A percentile compares a stretch with the other conserved stretches of the same genome.
Evolutionary conservation across 2,888 invertebrate species (phyloP).

Genomic region (Caradrina kadenii): DNA sequence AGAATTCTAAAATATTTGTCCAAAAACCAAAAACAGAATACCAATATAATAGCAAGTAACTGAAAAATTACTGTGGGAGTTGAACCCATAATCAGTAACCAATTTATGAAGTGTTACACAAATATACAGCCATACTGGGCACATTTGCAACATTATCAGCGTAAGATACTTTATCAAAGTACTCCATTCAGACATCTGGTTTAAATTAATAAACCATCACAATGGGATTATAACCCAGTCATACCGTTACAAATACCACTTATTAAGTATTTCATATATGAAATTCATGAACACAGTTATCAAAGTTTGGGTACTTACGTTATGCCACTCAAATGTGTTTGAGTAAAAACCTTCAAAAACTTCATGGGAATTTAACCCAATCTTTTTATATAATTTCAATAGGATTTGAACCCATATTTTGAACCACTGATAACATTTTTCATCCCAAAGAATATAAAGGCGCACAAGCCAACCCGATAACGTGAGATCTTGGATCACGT

Average conservation of each 20-base stretch:
- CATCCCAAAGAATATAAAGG: neutral
- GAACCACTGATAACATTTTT: neutral
- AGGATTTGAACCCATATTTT: neutral
- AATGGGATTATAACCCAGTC: conserved; percentile 29
- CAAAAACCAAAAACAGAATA: neutral
- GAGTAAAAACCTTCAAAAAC: neutral
- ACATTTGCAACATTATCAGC: neutral
- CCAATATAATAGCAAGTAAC: neutral
- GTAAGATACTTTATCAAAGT: neutral
- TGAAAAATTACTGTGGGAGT: conserved; percentile 40
- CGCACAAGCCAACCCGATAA: neutral
- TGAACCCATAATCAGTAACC: conserved; percentile 46
- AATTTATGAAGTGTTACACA: neutral
- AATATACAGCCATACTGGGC: neutral
- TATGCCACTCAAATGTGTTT: conserved; percentile 1
- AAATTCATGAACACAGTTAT: neutral
- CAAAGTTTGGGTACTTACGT: neutral
- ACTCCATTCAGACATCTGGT: neutral
- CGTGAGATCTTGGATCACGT: neutral
- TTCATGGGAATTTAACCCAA: conserved; percentile 25
- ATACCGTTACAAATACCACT: neutral
- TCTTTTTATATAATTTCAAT: neutral
- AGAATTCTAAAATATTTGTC: neutral
- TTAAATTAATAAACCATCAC: neutral
- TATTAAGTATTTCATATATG: neutral